Conservation (phyloP, 2,797 vertebrate genomes). For the Acomys russatus region DNA sequence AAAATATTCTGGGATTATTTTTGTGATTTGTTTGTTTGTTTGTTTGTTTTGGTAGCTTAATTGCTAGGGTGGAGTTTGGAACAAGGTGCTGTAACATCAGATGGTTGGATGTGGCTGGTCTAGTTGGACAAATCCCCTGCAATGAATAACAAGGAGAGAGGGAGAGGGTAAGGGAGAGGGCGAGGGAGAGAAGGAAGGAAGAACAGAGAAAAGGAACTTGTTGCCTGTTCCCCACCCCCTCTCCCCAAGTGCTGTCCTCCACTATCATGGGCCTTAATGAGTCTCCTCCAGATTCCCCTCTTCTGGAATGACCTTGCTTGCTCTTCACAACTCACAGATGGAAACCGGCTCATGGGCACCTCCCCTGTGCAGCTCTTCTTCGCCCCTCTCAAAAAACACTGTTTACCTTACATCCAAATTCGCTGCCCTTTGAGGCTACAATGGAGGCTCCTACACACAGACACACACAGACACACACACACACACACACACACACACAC, state of each 20-base stretch:
- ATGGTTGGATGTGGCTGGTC: neutral
- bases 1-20: neutral
- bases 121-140: neutral
- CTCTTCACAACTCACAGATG: neutral
- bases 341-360: neutral
- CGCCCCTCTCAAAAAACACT: neutral
- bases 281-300: neutral
- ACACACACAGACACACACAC: too few relatives aligned
- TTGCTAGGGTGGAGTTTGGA: neutral
- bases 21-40: neutral
- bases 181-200: neutral
- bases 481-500: too few relatives aligned
- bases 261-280: neutral
- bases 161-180: too few relatives aligned
- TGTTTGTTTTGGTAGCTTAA: neutral
- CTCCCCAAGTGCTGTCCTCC: too few relatives aligned
- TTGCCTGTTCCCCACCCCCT: neutral
- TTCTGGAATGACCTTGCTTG: neutral
- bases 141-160: neutral
- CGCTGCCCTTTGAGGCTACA: constrained; percentile 6
- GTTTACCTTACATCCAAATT: constrained; percentile 7
- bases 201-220: neutral
- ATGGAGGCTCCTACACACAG: constrained; percentile 54
- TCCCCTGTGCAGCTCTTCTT: neutral
- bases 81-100: neutral